Base-by-base conservation (phyloP, 1,140 invertebrate genomes). In the Drosophila rhopaloa region DNA sequence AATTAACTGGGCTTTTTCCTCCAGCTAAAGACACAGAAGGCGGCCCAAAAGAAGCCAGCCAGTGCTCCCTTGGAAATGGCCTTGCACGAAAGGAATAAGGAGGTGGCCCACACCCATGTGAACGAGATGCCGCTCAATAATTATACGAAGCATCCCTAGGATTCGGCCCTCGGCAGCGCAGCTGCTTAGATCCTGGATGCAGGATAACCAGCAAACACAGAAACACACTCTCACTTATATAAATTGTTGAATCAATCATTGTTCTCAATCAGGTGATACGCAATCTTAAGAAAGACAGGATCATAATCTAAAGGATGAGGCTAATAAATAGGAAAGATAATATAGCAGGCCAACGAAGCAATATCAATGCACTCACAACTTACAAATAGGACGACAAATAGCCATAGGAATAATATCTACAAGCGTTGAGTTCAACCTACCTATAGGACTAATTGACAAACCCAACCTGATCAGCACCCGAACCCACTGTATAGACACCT, bases 141-240 rank as follows among this genome's bases (percentile, higher is more conserved):
- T 63, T 92, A 92, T 37, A 92, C 91, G 14, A 92, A 92, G 81
- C 91, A 92, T 91, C 91, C 91, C 77, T 92, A 92, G 90, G 90
- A 91, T 19, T 79, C 84, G 84, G 85, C 75, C 61, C 74, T 81
- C 11, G 76, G 83, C 81, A 90, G 76, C 59, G 85, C 83, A 68
- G 85, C 85, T 89, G 84, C 84, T 47, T 89, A 89, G 32, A 35
- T 7, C 11, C n/a, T 1, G 51, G 8, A 51, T 46, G 4, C 70
- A 68, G 55, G 48, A 62, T 27, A 13, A 29, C 41, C 35, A 43
- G 27, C 27, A 50, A 5, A 38, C 54, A 32, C 5, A 41, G n/a
- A 55, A 14, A 55, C 32, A 38, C 57, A 55, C 27, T 41, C 53
- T 54, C 27, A 14, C 44, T 40, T 47, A 46, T 41, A 48, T n/a